Evolutionary conservation across 1,140 invertebrate genomes (phyloP), one percentile per base, ranked within the genome.

Genomic region (Nomia melanderi): DNA sequence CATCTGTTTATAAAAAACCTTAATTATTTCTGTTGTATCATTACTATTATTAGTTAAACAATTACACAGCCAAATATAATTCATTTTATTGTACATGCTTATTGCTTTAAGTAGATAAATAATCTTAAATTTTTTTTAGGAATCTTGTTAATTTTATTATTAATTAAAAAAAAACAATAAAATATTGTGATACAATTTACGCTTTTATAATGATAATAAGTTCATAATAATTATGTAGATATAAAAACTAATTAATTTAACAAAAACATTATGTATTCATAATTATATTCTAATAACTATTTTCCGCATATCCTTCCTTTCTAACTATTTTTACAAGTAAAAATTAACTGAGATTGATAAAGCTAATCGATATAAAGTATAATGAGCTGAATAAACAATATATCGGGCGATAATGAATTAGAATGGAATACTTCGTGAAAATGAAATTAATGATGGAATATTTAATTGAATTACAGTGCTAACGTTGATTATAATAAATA

Each of bases 371-470:
- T 36, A n/a, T 1, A 8, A 44, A 39, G 23, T 29, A 29, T 17
- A 20, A 44, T 12, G 14, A 20, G 5, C 25, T 5, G 36, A 36
- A 36, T 2, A 25, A 44, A 63, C 27, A 72, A 63, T 20, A 33
- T 63, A 71, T 47, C 44, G 14, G 66, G 23, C 25, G 53, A 25
- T 62, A 33, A 36, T 47, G 33, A 14, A 7, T 47, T 33, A 29
- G 1, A 29, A 56, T 27, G 9, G 12, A 56, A 27, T 54, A 54
- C 25, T 54, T 25, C 50, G 25, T 14, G 25, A 56, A 20, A 57
- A 59, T 25, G 29, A 36, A 36, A 36, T 1, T 31, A 25, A 71
- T 62, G 36, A 41, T 60, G 53, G 39, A 71, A 71, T 47, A n/a
- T 71, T 60, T 62, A 0, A 9, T n/a, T 14, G 20, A 41, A 29